Evolutionary conservation across 2,113 vertebrate genomes (phyloP).

Genomic region (Furnarius figulus): DNA sequence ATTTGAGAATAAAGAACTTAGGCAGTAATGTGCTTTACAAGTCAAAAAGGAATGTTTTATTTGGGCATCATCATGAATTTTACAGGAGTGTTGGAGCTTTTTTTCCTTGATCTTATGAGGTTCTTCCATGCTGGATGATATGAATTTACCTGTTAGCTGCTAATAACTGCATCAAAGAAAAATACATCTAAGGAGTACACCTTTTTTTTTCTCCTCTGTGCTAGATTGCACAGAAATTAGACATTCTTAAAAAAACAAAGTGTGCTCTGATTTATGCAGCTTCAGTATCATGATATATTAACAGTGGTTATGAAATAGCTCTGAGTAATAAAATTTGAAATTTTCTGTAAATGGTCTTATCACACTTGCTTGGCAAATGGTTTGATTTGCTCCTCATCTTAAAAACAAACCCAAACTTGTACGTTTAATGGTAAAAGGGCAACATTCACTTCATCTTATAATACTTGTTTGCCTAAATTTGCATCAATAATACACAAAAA

Average conservation of each 20-base stretch:
- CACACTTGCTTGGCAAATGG: not conserved
- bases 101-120: not conserved
- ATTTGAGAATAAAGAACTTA: not conserved
- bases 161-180: not conserved
- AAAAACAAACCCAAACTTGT: not conserved
- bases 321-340: not conserved
- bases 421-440: not conserved
- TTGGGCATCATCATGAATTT: not conserved
- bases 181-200: not conserved
- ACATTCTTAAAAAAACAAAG: not conserved
- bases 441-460: not conserved
- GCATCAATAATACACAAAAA: not conserved
- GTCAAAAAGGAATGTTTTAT: not conserved
- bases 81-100: not conserved
- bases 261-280: not conserved
- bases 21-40: not conserved
- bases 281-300: not conserved
- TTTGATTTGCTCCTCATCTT: not conserved
- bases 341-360: not conserved
- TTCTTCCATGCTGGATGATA: not conserved
- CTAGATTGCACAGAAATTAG: not conserved
- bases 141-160: not conserved
- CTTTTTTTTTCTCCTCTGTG: not conserved
- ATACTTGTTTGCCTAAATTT: not conserved
- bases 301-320: not conserved